Evolutionary conservation across 1,140 invertebrate species (phyloP).

Genomic region (Zeugodacus cucurbitae): DNA sequence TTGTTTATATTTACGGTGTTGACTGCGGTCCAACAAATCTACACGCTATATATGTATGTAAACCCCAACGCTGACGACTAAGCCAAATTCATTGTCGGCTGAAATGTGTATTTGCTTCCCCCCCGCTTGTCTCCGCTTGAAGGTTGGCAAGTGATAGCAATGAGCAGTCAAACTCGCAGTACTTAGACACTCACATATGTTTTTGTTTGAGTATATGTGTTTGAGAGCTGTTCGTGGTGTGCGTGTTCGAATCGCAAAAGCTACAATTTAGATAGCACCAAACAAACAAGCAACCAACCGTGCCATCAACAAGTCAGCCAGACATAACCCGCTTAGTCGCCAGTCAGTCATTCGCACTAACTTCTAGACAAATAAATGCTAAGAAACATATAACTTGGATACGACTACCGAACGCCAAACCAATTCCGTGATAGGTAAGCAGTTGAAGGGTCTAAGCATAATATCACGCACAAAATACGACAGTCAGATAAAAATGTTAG

Average conservation of each 20-base stretch:
- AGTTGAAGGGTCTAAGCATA: not conserved
- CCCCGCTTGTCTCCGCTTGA: not conserved
- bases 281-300: not conserved
- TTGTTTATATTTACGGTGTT: not conserved
- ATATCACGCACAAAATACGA: not conserved
- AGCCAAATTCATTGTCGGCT: not conserved
- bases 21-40: not conserved
- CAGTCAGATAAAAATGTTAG: not conserved
- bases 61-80: not conserved
- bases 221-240: not conserved
- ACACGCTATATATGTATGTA: not conserved
- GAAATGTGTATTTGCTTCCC: not conserved
- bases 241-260: not conserved
- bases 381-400: not conserved
- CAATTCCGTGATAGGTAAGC: not conserved
- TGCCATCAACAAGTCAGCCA: not conserved
- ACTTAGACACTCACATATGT: not conserved
- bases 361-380: not conserved
- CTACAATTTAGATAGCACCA: slow-evolving; percentile 22
- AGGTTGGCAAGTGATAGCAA: not conserved
- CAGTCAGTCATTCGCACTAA: slow-evolving; percentile 10
- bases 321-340: slow-evolving; percentile 4
- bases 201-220: not conserved
- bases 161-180: not conserved
- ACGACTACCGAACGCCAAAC: not conserved